Percentiles rank a stretch among this genome's conserved stretches.
Evolutionary conservation across 2,113 vertebrate genomes (phyloP).

Genomic region (Pelecanoides urinatrix): DNA sequence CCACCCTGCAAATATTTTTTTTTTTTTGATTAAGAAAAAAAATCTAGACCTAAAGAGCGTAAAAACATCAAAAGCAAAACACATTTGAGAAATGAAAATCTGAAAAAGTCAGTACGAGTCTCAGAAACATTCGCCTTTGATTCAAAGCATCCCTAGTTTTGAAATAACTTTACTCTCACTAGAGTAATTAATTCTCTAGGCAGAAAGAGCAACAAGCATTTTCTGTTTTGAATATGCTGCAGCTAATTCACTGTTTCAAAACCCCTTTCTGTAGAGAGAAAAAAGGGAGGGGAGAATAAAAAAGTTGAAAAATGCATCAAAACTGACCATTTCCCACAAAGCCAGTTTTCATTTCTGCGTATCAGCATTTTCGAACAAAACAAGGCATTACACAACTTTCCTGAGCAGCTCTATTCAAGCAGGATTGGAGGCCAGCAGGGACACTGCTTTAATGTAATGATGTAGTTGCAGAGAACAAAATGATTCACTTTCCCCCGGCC

Average conservation of each 20-base stretch:
- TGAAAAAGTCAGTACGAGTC: not conserved
- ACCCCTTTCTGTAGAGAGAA: not conserved
- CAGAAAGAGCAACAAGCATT: not conserved
- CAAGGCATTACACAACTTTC: slow-evolving; percentile 47
- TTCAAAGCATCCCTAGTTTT: not conserved
- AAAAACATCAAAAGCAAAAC: not conserved
- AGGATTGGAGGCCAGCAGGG: slow-evolving; percentile 16
- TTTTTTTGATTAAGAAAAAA: not conserved
- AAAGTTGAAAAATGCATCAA: slow-evolving; percentile 20
- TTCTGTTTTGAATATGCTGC: not conserved
- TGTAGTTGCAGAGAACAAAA: slow-evolving; percentile 32
- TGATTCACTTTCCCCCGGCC: not conserved
- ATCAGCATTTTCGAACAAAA: not conserved
- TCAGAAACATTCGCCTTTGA: slow-evolving; percentile 27
- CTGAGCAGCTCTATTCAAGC: slow-evolving; percentile 46
- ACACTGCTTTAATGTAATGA: slow-evolving; percentile 11
- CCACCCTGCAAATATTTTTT: not conserved
- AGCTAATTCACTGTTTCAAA: slow-evolving; percentile 15
- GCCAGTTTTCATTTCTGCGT: slow-evolving; percentile 6
- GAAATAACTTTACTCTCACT: slow-evolving; percentile 8
- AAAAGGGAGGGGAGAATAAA: not conserved
- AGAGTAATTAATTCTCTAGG: slow-evolving; percentile 36
- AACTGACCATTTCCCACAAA: slow-evolving; percentile 49
- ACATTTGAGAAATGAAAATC: not conserved
- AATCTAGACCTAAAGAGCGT: not conserved